Evolutionary conservation across 2,113 vertebrate genomes (phyloP).

Genomic region (Protomyctophum bolini): DNA sequence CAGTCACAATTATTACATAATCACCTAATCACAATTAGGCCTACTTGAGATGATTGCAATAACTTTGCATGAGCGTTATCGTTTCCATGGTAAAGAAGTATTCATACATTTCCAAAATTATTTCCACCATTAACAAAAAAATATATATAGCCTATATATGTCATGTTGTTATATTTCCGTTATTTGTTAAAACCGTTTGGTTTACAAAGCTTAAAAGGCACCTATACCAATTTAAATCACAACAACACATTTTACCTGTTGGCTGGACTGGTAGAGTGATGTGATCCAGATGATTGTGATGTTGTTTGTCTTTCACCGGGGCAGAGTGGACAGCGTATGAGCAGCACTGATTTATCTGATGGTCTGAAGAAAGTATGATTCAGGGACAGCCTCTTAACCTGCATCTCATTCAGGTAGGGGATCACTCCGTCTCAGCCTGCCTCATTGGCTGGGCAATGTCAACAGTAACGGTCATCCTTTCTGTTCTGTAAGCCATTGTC

Average conservation of each 20-base stretch:
- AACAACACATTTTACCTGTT: neutral
- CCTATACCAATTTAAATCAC: neutral
- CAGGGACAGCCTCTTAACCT: constrained; percentile 28
- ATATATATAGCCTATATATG: too few species aligned
- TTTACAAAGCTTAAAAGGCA: too few species aligned
- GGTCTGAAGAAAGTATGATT: constrained; percentile 34
- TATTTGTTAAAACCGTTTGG: too few species aligned
- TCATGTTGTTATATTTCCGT: too few species aligned
- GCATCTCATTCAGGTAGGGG: constrained; percentile 43
- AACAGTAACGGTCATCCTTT: constrained; percentile 25
- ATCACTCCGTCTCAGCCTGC: constrained; percentile 27
- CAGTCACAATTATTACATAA: too few species aligned
- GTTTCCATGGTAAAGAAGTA: too few species aligned
- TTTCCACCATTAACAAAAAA: too few species aligned
- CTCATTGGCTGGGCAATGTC: constrained; percentile 59
- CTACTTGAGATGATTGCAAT: too few species aligned
- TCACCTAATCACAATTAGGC: too few species aligned
- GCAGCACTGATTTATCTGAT: constrained; percentile 10
- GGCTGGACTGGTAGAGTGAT: neutral
- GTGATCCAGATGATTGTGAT: neutral
- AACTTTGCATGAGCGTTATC: too few species aligned
- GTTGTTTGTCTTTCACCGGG: neutral
- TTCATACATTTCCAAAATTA: too few species aligned
- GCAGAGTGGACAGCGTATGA: neutral
- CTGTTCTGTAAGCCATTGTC: constrained; percentile 52